These are phyloP conservation scores for Pelodytes ibericus DNA, from an alignment of 2,797 vertebrate genomes.

Conservation along the genomic window DNA sequence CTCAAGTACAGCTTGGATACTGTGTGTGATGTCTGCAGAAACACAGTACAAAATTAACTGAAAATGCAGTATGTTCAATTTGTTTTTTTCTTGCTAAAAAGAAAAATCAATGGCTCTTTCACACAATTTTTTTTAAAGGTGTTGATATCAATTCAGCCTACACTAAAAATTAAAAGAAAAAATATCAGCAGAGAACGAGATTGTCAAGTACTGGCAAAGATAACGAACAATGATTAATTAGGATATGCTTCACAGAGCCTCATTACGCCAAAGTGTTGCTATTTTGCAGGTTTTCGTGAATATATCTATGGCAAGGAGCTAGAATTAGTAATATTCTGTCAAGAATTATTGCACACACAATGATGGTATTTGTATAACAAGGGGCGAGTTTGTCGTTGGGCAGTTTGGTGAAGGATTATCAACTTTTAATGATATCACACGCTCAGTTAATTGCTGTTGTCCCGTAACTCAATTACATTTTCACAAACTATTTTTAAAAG, in stretches of 20 bases:
- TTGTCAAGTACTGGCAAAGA: constrained; percentile 40
- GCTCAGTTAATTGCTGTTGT: background rate
- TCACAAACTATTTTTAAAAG: no score
- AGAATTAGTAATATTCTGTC: constrained; percentile 36
- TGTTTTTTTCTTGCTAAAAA: constrained; percentile 24
- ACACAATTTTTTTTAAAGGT: constrained; percentile 17
- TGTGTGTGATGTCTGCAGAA: no score
- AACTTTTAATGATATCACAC: background rate
- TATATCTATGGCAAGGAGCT: constrained; percentile 25
- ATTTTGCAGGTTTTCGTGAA: constrained; percentile 44
- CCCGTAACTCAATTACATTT: background rate
- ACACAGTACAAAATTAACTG: background rate
- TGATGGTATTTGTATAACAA: constrained; percentile 17
- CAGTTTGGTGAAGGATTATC: constrained; percentile 8
- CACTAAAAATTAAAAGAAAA: constrained; percentile 25
- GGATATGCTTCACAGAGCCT: constrained; percentile 46
- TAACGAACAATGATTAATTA: constrained; percentile 56
- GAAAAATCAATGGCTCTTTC: constrained; percentile 30
- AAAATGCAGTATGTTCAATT: background rate
- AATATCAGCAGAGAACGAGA: constrained; percentile 34
- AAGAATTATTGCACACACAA: constrained; percentile 10
- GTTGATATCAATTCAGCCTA: constrained; percentile 28
- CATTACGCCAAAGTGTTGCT: constrained; percentile 52
- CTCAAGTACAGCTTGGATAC: no score
- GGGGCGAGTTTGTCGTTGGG: constrained; percentile 15